A percentile compares a stretch with the other conserved stretches of the same genome.
phyloP scores from a whole-genome alignment of 2,797 vertebrate species.

The Pipistrellus pygmaeus region DNA sequence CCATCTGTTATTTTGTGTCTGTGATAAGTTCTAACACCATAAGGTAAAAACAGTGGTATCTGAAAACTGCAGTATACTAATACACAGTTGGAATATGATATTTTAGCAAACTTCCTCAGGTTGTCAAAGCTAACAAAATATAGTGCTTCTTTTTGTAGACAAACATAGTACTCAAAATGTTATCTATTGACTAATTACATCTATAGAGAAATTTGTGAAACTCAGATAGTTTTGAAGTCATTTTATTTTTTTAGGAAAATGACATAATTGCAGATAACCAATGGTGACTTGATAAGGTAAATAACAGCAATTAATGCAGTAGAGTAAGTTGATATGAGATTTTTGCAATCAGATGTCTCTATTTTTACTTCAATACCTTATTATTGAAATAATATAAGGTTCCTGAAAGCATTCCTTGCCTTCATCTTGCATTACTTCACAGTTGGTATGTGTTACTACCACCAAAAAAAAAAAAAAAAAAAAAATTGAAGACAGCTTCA shows the following conservation, averaged over 20 bases:
- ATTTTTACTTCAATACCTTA: neutral
- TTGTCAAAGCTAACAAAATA: neutral
- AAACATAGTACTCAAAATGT: neutral
- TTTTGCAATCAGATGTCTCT: neutral
- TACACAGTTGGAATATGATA: neutral
- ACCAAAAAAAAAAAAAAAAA: too few relatives aligned
- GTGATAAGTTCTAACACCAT: neutral
- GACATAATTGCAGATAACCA: neutral
- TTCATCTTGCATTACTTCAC: conserved; percentile 14
- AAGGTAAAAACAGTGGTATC: conserved; percentile 16
- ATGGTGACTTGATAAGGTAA: neutral
- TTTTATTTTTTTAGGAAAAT: neutral
- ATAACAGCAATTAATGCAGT: neutral
- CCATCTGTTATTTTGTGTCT: conserved; percentile 64
- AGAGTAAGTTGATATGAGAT: neutral
- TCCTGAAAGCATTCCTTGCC: neutral
- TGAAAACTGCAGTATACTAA: neutral
- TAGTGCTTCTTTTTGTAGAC: neutral
- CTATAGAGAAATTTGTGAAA: neutral
- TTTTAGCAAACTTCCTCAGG: neutral
- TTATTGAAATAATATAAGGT: neutral
- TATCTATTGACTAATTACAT: neutral
- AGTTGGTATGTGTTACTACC: neutral
- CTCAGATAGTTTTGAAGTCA: neutral
- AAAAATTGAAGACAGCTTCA: neutral